Percentiles rank a stretch among this genome's conserved stretches.
These are phyloP conservation scores for Armadillidium nasatum DNA, from an alignment of 1,140 invertebrate genomes.

Conservation along the genomic window DNA sequence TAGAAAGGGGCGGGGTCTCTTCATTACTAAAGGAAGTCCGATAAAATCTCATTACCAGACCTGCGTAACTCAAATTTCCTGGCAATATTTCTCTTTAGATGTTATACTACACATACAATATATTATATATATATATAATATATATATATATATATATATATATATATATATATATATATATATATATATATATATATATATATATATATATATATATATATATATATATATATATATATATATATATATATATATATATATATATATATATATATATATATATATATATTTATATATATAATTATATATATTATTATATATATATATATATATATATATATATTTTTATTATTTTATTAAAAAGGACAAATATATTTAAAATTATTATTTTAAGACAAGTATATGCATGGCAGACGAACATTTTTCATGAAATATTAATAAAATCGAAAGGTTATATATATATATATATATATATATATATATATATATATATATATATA, in stretches of 20 bases:
- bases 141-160: constrained; percentile 13
- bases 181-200: constrained; percentile 10
- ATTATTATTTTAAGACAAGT: too few relatives aligned
- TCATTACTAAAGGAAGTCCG: constrained; percentile 10
- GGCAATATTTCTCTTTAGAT: constrained; percentile 8
- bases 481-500: too few relatives aligned
- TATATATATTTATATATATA: constrained; percentile 11
- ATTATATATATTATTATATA: neutral
- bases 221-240: neutral
- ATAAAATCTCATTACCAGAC: constrained; percentile 4
- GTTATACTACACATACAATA: neutral
- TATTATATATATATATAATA: constrained; percentile 10
- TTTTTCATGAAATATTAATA: too few relatives aligned
- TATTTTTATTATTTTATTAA: neutral
- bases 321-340: constrained; percentile 11
- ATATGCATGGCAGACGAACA: too few relatives aligned
- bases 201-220: constrained; percentile 5
- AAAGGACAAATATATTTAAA: neutral
- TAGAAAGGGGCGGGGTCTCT: neutral
- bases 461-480: too few relatives aligned
- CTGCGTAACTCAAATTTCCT: constrained; percentile 10
- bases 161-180: constrained; percentile 10
- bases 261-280: constrained; percentile 14
- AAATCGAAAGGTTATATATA: too few relatives aligned
- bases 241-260: constrained; percentile 1